Evolutionary conservation across 2,888 invertebrate genomes (phyloP).

Genomic region (Aproaerema taeniolella): DNA sequence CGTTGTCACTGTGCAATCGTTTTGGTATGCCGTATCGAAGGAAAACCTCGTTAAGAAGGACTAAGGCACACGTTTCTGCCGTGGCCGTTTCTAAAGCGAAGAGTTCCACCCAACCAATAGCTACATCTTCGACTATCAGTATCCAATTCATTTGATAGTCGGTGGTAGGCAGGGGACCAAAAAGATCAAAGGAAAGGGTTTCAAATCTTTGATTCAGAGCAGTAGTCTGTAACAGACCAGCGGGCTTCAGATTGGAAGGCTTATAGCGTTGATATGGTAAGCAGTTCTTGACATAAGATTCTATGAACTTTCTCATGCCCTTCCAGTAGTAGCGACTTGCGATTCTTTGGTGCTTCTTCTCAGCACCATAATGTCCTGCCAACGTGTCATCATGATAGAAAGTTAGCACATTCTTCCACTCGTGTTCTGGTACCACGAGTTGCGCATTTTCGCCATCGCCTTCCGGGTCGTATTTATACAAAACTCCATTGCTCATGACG

Average conservation of each 20-base stretch:
- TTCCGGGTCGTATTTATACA: constrained; percentile 21
- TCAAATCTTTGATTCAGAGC: constrained; percentile 18
- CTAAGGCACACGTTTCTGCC: constrained; percentile 28
- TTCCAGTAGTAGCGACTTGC: constrained; percentile 18
- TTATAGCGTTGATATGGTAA: constrained; percentile 19
- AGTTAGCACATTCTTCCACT: constrained; percentile 16
- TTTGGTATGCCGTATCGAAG: constrained; percentile 21
- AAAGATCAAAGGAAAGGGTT: constrained; percentile 19
- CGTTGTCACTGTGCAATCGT: constrained; percentile 20
- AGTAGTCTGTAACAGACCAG: constrained; percentile 19
- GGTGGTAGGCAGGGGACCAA: constrained; percentile 19
- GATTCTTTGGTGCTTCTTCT: constrained; percentile 16
- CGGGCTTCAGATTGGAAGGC: constrained; percentile 18
- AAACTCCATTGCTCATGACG: constrained; percentile 19
- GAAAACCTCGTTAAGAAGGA: constrained; percentile 29
- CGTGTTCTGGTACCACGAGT: constrained; percentile 21
- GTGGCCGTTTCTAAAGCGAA: constrained; percentile 30
- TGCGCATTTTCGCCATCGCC: constrained; percentile 18
- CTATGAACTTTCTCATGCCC: constrained; percentile 17
- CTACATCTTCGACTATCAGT: constrained; percentile 21
- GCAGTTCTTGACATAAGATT: constrained; percentile 16
- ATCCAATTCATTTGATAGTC: constrained; percentile 16
- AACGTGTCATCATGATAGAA: constrained; percentile 23
- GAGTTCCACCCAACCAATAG: constrained; percentile 27
- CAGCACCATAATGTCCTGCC: constrained; percentile 26